phyloP scores from a whole-genome alignment of 2,797 vertebrate genomes.

The Pachyuromys duprasi region DNA sequence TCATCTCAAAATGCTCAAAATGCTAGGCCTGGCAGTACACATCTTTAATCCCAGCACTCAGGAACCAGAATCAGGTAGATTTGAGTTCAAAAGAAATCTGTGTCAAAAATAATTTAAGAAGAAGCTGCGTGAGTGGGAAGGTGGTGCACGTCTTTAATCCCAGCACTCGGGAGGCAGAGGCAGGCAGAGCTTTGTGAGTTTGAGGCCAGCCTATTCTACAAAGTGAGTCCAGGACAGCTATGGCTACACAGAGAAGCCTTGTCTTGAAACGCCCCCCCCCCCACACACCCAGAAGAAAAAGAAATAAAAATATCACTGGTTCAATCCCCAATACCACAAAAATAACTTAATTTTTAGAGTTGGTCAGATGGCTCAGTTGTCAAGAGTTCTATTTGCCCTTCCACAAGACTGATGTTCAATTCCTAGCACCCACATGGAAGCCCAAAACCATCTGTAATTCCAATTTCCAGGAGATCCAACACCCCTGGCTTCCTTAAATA shows the following conservation, averaged over 20 bases:
- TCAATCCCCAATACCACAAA: neutral
- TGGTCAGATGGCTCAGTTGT: neutral
- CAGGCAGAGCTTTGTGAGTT: too few species aligned
- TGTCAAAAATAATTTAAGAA: neutral
- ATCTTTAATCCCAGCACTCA: neutral
- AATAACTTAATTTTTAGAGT: neutral
- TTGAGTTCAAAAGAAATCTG: neutral
- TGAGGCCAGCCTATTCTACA: too few species aligned
- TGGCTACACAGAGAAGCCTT: too few species aligned
- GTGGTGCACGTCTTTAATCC: too few species aligned
- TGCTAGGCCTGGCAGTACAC: neutral
- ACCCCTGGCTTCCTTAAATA: neutral
- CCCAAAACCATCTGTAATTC: neutral
- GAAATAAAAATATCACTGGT: neutral
- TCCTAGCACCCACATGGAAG: neutral
- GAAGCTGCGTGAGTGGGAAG: neutral
- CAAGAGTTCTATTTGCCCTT: neutral
- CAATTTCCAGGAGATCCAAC: neutral
- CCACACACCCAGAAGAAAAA: too few species aligned
- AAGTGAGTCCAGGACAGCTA: too few species aligned
- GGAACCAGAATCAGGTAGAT: neutral
- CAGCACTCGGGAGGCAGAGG: too few species aligned
- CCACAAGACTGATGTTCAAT: neutral
- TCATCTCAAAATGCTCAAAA: neutral
- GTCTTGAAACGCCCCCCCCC: too few species aligned